A percentile compares a stretch with the other conserved stretches of the same genome.
These are phyloP conservation scores for Melanotaenia parkinsoni DNA, from an alignment of 2,797 vertebrate genomes.

Conservation along the genomic window DNA sequence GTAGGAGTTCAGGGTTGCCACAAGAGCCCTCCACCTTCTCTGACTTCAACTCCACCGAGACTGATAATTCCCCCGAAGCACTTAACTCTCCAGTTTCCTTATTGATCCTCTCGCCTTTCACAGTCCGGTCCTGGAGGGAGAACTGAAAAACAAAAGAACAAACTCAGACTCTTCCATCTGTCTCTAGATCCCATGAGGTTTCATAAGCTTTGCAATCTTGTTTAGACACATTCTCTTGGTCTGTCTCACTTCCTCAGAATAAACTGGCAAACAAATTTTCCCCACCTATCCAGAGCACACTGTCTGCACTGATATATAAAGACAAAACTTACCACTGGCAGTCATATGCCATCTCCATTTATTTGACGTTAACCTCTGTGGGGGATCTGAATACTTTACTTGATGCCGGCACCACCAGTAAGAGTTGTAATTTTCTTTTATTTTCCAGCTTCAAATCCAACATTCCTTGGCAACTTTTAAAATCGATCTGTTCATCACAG, in stretches of 20 bases:
- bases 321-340: slow-evolving; percentile 17
- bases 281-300: not conserved
- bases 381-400: not conserved
- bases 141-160: slow-evolving; percentile 16
- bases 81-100: slow-evolving; percentile 82
- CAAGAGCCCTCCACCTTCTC: slow-evolving; percentile 51
- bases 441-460: not conserved
- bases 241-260: slow-evolving; percentile 28
- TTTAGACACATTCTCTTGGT: slow-evolving; percentile 9
- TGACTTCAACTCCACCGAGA: slow-evolving; percentile 63
- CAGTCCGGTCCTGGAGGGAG: slow-evolving; percentile 44
- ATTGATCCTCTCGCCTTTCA: slow-evolving; percentile 77
- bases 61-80: slow-evolving; percentile 76
- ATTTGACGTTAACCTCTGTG: slow-evolving; percentile 6
- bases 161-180: not conserved
- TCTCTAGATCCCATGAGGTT: slow-evolving; percentile 2
- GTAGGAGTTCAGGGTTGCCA: slow-evolving; percentile 41
- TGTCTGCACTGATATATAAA: slow-evolving; percentile 22
- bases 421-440: not conserved
- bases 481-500: not conserved
- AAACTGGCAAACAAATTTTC: slow-evolving; percentile 4
- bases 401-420: not conserved
- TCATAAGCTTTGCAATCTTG: not conserved
- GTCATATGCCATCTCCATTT: slow-evolving; percentile 42
- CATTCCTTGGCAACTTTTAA: not conserved